Percentiles rank a stretch among this genome's conserved stretches.
These are phyloP conservation scores for Aphidius gifuensis DNA, from an alignment of 1,140 invertebrate species.

Conservation along the genomic window DNA sequence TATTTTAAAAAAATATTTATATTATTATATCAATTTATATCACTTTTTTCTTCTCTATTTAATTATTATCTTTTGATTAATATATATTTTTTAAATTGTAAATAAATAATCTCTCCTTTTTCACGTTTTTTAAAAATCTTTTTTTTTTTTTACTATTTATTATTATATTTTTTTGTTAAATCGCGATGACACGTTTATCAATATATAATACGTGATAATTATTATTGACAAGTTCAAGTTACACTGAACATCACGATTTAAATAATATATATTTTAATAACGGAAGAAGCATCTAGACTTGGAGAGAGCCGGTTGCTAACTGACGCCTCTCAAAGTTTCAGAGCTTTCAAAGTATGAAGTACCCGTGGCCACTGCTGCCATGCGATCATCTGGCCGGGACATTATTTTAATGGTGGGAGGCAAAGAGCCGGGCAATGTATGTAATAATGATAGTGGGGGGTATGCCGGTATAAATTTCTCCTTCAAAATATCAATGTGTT, in stretches of 20 bases:
- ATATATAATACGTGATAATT: too few species aligned
- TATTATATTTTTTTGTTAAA: not conserved
- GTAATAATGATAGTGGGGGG: slow-evolving; percentile 11
- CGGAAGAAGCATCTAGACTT: slow-evolving; percentile 26
- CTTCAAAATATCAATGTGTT: too few species aligned
- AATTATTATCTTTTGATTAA: not conserved
- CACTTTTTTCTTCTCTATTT: not conserved
- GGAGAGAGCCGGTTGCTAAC: slow-evolving; percentile 53
- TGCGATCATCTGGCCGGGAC: slow-evolving; percentile 47
- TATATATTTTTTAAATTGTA: not conserved
- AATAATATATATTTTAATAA: slow-evolving; percentile 6
- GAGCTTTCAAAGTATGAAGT: slow-evolving; percentile 6
- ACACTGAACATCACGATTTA: slow-evolving; percentile 38
- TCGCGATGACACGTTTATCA: too few species aligned
- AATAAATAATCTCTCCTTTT: not conserved
- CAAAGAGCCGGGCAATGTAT: not conserved
- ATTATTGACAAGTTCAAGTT: slow-evolving; percentile 28
- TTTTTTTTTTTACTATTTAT: not conserved
- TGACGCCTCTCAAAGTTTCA: slow-evolving; percentile 37
- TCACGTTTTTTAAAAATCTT: not conserved
- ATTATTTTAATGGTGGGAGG: slow-evolving; percentile 14
- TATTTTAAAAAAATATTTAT: not conserved
- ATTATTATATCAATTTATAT: not conserved
- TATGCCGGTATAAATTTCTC: slow-evolving; percentile 9
- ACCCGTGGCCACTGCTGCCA: slow-evolving; percentile 26